Evolutionary conservation across 2,797 vertebrate genomes (phyloP), one percentile per base, ranked within the genome.

Genomic region (Fratercula arctica): DNA sequence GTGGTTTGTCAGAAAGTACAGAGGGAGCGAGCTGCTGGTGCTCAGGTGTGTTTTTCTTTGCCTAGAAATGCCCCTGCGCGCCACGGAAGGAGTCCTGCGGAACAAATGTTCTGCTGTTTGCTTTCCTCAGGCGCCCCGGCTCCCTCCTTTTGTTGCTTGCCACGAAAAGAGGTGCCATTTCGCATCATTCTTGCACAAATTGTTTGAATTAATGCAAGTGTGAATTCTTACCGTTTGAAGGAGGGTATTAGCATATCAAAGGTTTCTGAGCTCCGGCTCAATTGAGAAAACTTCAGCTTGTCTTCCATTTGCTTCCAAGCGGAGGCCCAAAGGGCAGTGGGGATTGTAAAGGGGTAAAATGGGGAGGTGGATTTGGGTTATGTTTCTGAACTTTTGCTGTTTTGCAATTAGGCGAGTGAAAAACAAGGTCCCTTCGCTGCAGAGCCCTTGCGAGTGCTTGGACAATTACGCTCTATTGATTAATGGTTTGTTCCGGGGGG

Each of bases 231-330:
- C 98, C 98, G 98, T 99, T 99, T 98, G 98, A 98, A 98, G 98
- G 98, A 97, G 97, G 60, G 85, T 72, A 99, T 99, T 99, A 99
- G 98, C 99, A 99, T 99, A 99, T 99, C 99, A 99, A 99, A 99
- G 99, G 98, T 98, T 98, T 97, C 98, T 97, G 96, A 98, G 98
- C 98, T 98, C 96, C 97, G 95, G 95, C 98, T 99, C 99, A 98
- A 98, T 98, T 98, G 98, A 98, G 98, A 97, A 98, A 98, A 97
- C 98, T 98, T 98, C 98, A 98, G 98, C 98, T 98, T 97, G 98
- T 97, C 97, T 98, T 98, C 98, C 98, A 98, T 98, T 98, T 98
- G 98, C 98, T 98, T 98, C 98, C 98, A 97, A 98, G 98, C 97
- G 87, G 98, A 98, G 98, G 98, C 98, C 98, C 98, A 98, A 98